Percentiles rank a stretch among this genome's conserved stretches.
Conservation (phyloP, 2,113 vertebrate genomes). For the Nibea coibor region DNA sequence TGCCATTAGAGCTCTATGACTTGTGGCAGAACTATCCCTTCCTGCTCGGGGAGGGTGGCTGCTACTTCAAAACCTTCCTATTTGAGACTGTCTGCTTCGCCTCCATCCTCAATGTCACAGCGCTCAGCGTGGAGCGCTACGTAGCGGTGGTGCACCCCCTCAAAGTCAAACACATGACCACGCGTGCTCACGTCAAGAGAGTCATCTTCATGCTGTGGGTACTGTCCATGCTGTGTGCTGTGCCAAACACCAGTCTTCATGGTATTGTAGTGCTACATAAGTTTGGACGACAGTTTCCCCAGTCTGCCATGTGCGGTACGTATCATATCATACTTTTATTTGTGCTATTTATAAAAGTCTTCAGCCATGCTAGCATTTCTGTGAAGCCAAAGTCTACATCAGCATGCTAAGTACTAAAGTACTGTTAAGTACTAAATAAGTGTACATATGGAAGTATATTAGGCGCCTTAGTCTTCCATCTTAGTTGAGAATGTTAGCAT, state of each 20-base stretch:
- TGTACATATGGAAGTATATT: no score
- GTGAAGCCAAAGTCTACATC: background rate
- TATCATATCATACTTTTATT: conserved; percentile 11
- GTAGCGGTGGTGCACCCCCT: conserved; percentile 82
- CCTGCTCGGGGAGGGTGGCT: conserved; percentile 76
- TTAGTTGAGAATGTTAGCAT: background rate
- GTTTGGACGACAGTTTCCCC: conserved; percentile 74
- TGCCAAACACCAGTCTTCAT: conserved; percentile 83
- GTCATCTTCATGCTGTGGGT: conserved; percentile 78
- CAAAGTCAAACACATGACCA: conserved; percentile 76
- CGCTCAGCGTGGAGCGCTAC: conserved; percentile 82
- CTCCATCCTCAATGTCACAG: conserved; percentile 82
- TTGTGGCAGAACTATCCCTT: conserved; percentile 84
- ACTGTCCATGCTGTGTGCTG: conserved; percentile 79
- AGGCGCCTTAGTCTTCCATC: background rate
- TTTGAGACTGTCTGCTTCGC: conserved; percentile 84
- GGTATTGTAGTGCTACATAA: conserved; percentile 56
- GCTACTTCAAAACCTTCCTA: conserved; percentile 84
- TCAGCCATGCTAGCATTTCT: background rate
- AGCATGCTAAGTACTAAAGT: background rate
- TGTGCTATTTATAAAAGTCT: background rate
- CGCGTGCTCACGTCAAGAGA: conserved; percentile 76
- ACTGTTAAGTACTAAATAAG: no score
- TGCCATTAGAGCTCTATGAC: conserved; percentile 82
- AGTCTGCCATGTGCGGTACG: conserved; percentile 76